Evolutionary conservation across 2,888 invertebrate genomes (phyloP), one percentile per base, ranked within the genome.

Genomic region (Leptopilina syphax): DNA sequence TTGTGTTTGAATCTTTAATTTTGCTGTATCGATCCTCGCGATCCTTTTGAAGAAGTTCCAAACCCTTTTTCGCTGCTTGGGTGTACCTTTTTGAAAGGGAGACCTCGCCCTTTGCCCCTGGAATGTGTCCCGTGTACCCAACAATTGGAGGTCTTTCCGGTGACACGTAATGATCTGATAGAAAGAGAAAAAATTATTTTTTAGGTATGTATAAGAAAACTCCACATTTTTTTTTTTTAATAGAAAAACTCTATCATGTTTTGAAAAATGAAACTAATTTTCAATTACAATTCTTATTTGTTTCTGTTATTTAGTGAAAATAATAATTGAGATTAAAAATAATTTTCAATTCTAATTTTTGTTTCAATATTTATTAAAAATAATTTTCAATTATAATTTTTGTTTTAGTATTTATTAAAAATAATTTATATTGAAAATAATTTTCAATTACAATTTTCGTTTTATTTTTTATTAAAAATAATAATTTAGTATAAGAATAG

Each of bases 121-220:
- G 95, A 81, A 96, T 95, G 89, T 95, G 95, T 4, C 95, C 96
- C 0, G 96, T 95, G 90, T 96, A 95, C 9, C 96, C 95, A 0
- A 95, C 95, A 86, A 95, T 95, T 18, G 95, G 95, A 27, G 95
- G 95, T 85, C 93, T 94, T 88, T 95, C 95, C 0, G 95, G 94
- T 8, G 95, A 94, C 83, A 94, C 93, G 90, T 92, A 92, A 84
- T 94, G 94, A 86, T 94, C 95, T 95, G 93, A 67, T 82, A 65
- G 44, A 73, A 7, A 57, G 13, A 76, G 65, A 1, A 34, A 67
- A 57, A 34, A 12, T 57, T 76, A 27, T n/a, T 12, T 2, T n/a
- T 63, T 9, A 24, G 4, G 4, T 18, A 18, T n/a, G 0, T 8
- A 63, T 1, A 60, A 60, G 12, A 60, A n/a, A n/a, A n/a, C 4